Evolutionary conservation across 1,140 invertebrate genomes (phyloP), one percentile per base, ranked within the genome.

Genomic region (Helicorthomorpha holstii): DNA sequence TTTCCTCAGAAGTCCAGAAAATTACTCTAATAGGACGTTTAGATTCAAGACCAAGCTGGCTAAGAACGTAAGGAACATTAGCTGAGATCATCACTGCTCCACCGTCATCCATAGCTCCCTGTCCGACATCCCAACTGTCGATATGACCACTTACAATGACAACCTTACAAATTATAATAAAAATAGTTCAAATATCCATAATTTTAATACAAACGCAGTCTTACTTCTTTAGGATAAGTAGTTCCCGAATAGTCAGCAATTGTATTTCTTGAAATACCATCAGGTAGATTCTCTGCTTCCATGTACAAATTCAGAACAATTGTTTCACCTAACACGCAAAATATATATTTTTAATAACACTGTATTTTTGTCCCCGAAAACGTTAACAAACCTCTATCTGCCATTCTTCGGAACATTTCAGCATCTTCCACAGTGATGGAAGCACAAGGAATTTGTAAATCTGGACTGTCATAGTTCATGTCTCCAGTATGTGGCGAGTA

Each of bases 91-190:
- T 38, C 10, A 27, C 29, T 4, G 44, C 46, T 47, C 67, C 69
- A 47, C 83, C 87, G 63, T 90, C 85, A 64, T 92, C 87, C 81
- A 90, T 82, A 0, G 85, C 85, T n/a, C 86, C 87, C 63, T 81
- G 74, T 10, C 85, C 86, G 16, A 89, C 83, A 62, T 90, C 86
- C 86, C 87, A 91, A 59, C 81, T 85, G 62, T 91, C 87, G 21
- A 90, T 73, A 63, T 91, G 87, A 29, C 85, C 88, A 14, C 83
- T 85, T 4, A 91, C 73, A 12, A 88, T 71, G 0, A 92, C 85
- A 16, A 81, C 61, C 63, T 71, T 7, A 34, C 7, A 34, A n/a
- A n/a, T n/a, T n/a, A n/a, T n/a, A n/a, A n/a, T n/a, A n/a, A n/a
- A n/a, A n/a, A n/a, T n/a, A n/a, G n/a, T n/a, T n/a, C n/a, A n/a